phyloP scores from a whole-genome alignment of 1,140 invertebrate species.

The Ips nitidus region DNA sequence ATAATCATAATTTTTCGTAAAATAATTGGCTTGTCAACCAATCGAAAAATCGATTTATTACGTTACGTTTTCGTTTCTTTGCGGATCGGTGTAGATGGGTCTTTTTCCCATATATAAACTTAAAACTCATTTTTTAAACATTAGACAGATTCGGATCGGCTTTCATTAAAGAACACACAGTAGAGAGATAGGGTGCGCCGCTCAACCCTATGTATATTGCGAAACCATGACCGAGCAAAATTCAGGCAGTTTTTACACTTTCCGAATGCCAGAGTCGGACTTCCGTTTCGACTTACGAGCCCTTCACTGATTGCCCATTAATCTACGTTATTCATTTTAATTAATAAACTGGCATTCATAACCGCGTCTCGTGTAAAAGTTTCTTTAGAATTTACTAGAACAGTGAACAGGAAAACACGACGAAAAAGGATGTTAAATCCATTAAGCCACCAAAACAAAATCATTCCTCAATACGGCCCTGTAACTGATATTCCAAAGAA shows the following conservation, averaged over 20 bases:
- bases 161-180: conserved; percentile 41
- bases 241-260: conserved; percentile 44
- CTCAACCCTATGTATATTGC: conserved; percentile 44
- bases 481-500: conserved; percentile 17
- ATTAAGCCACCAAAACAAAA: no score
- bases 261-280: conserved; percentile 19
- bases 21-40: no score
- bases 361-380: no score
- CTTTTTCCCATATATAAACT: conserved; percentile 34
- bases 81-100: background rate
- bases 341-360: no score
- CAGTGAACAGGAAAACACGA: no score
- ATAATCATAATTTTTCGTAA: no score
- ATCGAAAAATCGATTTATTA: no score
- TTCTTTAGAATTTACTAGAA: no score
- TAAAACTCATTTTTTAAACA: conserved; percentile 44
- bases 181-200: conserved; percentile 28
- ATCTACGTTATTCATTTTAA: no score
- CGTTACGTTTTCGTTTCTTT: no score
- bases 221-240: conserved; percentile 46
- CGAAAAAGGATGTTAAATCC: no score
- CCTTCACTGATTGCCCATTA: no score
- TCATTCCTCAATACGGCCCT: conserved; percentile 7
- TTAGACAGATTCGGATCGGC: conserved; percentile 43
- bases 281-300: background rate